Evolutionary conservation across 2,888 invertebrate species (phyloP).

Genomic region (Agrotis puta): DNA sequence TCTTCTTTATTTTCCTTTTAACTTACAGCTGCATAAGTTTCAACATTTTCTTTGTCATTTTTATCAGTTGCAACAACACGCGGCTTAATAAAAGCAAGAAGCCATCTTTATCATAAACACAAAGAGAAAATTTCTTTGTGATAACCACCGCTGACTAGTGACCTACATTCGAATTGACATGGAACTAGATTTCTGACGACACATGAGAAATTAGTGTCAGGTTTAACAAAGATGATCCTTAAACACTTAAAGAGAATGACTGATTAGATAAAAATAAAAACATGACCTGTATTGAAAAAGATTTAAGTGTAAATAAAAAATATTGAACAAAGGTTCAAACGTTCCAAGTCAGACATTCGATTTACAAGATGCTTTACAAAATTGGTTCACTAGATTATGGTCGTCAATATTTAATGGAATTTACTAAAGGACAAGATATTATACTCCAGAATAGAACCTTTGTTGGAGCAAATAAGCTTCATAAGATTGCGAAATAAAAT

Average conservation of each 20-base stretch:
- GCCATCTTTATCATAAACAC: conserved; percentile 52
- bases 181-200: conserved; percentile 40
- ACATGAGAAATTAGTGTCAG: conserved; percentile 30
- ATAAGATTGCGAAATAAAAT: neutral
- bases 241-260: neutral
- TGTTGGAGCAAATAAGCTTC: neutral
- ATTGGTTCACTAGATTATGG: neutral
- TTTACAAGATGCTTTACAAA: neutral
- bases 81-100: conserved; percentile 24
- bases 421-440: neutral
- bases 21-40: neutral
- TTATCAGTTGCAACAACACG: conserved; percentile 35
- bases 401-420: neutral
- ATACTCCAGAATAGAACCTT: too few species aligned
- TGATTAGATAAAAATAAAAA: neutral
- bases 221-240: conserved; percentile 19
- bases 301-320: neutral
- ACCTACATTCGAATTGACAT: conserved; percentile 39
- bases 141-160: conserved; percentile 26
- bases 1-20: neutral
- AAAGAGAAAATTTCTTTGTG: conserved; percentile 52
- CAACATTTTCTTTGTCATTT: conserved; percentile 37
- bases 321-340: neutral
- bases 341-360: neutral
- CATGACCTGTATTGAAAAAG: neutral